Evolutionary conservation across 2,113 vertebrate genomes (phyloP).

Genomic region (Etheostoma spectabile): DNA sequence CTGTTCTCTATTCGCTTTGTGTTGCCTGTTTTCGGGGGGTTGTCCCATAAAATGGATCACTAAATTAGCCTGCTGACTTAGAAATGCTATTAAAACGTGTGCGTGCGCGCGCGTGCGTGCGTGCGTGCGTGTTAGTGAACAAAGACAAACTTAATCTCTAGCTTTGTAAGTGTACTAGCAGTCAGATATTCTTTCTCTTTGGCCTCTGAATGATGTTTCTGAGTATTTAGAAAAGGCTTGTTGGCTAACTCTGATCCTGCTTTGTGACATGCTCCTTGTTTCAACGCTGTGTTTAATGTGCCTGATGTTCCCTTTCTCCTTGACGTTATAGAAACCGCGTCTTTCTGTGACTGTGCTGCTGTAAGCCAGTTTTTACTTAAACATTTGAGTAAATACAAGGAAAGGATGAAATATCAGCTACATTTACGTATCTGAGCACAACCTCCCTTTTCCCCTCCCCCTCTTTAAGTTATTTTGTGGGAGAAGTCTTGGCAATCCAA

Average conservation of each 20-base stretch:
- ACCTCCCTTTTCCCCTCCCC: conserved; percentile 53
- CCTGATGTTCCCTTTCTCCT: conserved; percentile 13
- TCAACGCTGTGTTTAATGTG: conserved; percentile 37
- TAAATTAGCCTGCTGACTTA: conserved; percentile 66
- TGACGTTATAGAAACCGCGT: background rate
- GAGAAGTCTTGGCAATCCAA: conserved; percentile 85
- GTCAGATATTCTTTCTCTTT: conserved; percentile 49
- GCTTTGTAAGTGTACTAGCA: conserved; percentile 66
- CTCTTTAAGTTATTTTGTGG: conserved; percentile 92
- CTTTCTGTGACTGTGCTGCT: background rate
- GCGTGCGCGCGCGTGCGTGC: conserved; percentile 68
- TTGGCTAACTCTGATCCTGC: conserved; percentile 61
- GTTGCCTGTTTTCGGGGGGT: conserved; percentile 51
- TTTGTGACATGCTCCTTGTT: conserved; percentile 47
- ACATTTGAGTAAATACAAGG: conserved; percentile 8
- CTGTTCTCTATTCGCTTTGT: conserved; percentile 63
- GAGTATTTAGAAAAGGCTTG: conserved; percentile 42
- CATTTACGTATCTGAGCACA: conserved; percentile 60
- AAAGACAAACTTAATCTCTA: conserved; percentile 61
- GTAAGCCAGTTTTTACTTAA: conserved; percentile 25
- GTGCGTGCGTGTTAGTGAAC: conserved; percentile 71
- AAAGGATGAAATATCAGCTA: conserved; percentile 42
- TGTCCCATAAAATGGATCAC: conserved; percentile 53
- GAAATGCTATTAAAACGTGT: conserved; percentile 55
- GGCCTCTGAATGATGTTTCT: conserved; percentile 25